phyloP scores from a whole-genome alignment of 2,113 vertebrate species.

The Muntiacus muntjak region DNA sequence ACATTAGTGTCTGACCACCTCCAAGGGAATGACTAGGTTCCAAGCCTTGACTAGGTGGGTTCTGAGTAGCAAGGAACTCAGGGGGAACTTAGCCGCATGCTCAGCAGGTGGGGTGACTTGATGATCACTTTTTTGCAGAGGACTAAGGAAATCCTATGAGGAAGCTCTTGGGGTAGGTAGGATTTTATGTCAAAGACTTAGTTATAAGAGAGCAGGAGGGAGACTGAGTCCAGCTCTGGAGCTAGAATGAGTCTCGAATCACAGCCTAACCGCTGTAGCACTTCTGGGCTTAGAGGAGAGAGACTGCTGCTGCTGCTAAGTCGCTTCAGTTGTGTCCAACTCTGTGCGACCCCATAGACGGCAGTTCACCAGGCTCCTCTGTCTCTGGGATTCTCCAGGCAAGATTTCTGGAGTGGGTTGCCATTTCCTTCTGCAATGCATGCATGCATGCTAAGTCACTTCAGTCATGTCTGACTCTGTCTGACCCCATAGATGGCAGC shows the following conservation, averaged over 20 bases:
- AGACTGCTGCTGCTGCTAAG: neutral
- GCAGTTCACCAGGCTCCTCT: neutral
- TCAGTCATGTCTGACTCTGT: neutral
- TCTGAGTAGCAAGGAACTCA: neutral
- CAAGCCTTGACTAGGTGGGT: neutral
- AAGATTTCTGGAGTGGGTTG: neutral
- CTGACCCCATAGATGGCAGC: neutral
- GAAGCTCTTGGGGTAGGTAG: neutral
- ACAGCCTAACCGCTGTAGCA: neutral
- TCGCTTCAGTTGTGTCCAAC: accelerated
- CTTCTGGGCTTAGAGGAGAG: neutral
- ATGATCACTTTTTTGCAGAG: neutral
- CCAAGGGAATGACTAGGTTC: neutral
- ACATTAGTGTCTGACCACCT: neutral
- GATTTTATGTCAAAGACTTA: neutral
- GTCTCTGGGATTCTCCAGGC: neutral
- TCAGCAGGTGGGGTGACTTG: neutral
- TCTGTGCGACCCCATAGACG: neutral
- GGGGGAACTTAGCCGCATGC: neutral
- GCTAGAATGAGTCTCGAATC: neutral
- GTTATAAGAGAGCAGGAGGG: neutral
- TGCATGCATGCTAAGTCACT: neutral
- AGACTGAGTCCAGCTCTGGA: neutral
- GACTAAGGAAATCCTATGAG: neutral
- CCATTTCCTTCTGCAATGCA: neutral